phyloP scores from a whole-genome alignment of 2,888 invertebrate genomes.

The Idaea straminata region DNA sequence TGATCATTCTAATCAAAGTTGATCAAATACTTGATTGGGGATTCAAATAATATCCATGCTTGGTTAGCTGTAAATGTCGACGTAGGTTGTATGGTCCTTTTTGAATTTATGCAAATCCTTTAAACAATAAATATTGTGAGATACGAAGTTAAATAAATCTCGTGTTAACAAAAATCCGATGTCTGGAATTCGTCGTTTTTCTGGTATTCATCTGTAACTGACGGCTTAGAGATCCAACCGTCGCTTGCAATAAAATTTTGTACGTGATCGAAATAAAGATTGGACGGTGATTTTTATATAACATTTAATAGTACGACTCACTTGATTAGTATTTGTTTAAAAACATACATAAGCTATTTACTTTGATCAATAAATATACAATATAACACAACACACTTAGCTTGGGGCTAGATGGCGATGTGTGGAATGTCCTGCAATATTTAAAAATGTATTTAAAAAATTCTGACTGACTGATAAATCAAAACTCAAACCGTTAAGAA shows the following conservation, averaged over 20 bases:
- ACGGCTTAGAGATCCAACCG: conserved; percentile 57
- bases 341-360: background rate
- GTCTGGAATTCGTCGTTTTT: conserved; percentile 29
- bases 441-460: no score
- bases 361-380: background rate
- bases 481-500: no score
- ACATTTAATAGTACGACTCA: background rate
- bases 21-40: background rate
- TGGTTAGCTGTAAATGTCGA: no score
- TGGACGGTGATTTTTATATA: conserved; percentile 16
- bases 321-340: background rate
- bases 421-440: no score
- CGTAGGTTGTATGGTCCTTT: background rate
- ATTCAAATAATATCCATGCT: no score
- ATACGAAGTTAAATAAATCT: conserved; percentile 7
- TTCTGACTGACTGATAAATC: no score
- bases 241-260: conserved; percentile 55
- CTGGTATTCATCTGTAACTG: conserved; percentile 64
- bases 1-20: background rate
- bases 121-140: no score
- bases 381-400: no score
- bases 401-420: no score
- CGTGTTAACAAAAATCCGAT: background rate
- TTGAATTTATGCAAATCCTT: background rate
- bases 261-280: conserved; percentile 66